Evolutionary conservation across 2,113 vertebrate genomes (phyloP), one percentile per base, ranked within the genome.

Genomic region (Phrynosoma blainvillii): DNA sequence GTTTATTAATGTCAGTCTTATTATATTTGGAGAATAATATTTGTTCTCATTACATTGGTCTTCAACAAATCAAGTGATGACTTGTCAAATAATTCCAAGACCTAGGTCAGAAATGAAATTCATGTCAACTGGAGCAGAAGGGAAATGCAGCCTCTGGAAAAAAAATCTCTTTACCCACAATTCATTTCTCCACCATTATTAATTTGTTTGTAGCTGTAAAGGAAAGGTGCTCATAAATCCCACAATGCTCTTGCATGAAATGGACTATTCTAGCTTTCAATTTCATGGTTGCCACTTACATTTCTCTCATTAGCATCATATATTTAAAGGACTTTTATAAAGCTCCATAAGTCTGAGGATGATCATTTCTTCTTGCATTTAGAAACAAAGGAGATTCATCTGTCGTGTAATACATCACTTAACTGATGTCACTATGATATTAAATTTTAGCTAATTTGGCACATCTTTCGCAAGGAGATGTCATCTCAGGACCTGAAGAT

Each of bases 371-470:
- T 93, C 30, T 18, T 91, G 78, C 8, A 91, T 93, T 89, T 90
- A 89, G 59, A 90, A 78, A 93, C 86, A 92, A 88, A 70, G n/a
- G 14, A 93, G 94, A 89, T 92, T 92, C 32, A 89, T 92, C 94
- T 83, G 81, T 59, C 78, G 89, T 84, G 78, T 79, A 82, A 88
- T 85, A 91, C 36, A 93, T 93, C 81, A 92, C 87, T 66, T 92
- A 54, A 84, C 27, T 89, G 52, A 86, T 93, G 74, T 91, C 88
- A 93, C 87, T 25, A 78, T 65, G 65, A 92, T 92, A 92, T 89
- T 94, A 94, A 89, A 86, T 92, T 94, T 86, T 89, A 93, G 71
- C 79, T 93, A 92, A 93, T 92, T 92, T 91, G 84, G 81, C 74
- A 92, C 62, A n/a, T 40, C 4, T 9, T 75, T 91, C 70, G 54